These are phyloP conservation scores for Mesoligia furuncula DNA, from an alignment of 2,888 invertebrate genomes.

Conservation along the genomic window DNA sequence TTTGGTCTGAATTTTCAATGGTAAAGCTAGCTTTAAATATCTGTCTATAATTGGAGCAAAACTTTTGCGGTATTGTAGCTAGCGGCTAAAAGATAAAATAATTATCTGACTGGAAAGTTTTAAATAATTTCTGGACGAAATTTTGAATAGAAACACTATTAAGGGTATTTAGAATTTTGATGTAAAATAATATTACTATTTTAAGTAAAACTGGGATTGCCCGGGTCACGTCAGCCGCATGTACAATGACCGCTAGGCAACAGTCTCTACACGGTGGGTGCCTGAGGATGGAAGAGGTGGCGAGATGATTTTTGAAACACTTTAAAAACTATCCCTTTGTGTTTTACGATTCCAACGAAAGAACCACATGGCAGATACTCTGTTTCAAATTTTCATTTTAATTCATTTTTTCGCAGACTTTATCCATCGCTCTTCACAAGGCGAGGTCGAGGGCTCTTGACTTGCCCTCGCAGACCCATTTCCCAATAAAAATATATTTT, in stretches of 20 bases:
- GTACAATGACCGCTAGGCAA: no score
- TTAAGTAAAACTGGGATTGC: background rate
- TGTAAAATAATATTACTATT: background rate
- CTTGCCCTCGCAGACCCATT: no score
- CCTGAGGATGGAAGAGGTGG: no score
- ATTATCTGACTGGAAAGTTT: background rate
- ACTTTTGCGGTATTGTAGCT: background rate
- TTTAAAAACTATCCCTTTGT: background rate
- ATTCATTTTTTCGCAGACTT: no score
- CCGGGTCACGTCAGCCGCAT: no score
- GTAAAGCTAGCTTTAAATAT: background rate
- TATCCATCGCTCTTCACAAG: background rate
- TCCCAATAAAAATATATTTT: no score
- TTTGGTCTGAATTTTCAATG: conserved; percentile 16
- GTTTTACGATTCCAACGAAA: background rate
- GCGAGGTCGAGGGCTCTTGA: background rate
- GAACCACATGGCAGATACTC: background rate
- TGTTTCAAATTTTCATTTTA: background rate
- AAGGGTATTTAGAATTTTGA: background rate
- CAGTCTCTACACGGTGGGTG: no score
- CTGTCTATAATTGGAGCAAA: conserved; percentile 18
- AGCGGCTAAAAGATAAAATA: conserved; percentile 15
- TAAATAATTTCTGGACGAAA: conserved; percentile 17
- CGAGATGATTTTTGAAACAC: background rate
- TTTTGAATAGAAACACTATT: background rate